Conservation (phyloP, 2,113 vertebrate genomes). For the Echinops telfairi region DNA sequence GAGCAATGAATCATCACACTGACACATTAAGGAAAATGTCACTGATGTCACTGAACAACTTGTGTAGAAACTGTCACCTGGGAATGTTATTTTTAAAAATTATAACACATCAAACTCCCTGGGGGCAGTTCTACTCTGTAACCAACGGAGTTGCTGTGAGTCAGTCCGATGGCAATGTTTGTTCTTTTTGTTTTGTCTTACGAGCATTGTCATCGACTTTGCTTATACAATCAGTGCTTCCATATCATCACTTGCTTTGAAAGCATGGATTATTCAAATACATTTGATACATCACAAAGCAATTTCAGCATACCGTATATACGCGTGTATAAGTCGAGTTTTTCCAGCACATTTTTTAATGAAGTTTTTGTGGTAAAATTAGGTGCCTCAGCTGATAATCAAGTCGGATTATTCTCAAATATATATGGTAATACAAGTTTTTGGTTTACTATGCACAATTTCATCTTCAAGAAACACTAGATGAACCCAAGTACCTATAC, state of each 20-base stretch:
- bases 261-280: background rate
- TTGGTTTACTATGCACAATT: background rate
- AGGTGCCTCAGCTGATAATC: no score
- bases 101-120: background rate
- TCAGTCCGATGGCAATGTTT: background rate
- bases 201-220: background rate
- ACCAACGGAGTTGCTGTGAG: background rate
- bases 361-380: no score
- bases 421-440: background rate
- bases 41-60: background rate
- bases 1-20: background rate
- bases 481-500: background rate
- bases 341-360: no score
- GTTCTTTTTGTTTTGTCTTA: background rate
- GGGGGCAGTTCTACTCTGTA: background rate
- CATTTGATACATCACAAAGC: background rate
- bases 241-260: background rate
- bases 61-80: background rate
- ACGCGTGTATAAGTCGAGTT: no score
- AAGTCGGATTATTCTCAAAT: no score
- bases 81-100: background rate
- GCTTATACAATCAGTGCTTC: background rate
- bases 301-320: background rate
- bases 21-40: background rate
- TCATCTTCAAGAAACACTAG: background rate